Evolutionary conservation across 2,888 invertebrate species (phyloP).

Genomic region (Crepidodera aurea): DNA sequence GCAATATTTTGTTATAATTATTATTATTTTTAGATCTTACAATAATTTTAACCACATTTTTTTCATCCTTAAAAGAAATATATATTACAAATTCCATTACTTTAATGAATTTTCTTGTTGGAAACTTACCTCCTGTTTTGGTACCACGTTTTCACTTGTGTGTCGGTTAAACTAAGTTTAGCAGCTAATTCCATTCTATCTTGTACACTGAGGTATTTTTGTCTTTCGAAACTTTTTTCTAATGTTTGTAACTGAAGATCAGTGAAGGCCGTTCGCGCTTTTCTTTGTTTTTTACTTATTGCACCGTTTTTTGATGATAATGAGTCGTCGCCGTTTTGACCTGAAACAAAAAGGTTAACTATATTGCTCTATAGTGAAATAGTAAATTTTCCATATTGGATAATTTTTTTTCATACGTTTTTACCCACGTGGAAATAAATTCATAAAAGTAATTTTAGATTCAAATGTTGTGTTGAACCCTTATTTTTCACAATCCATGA

Average conservation of each 20-base stretch:
- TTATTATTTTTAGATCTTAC: no score
- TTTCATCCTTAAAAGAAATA: no score
- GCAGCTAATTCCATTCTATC: constrained; percentile 98
- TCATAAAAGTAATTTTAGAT: no score
- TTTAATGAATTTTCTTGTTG: no score
- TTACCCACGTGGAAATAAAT: no score
- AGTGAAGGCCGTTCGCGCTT: constrained; percentile 97
- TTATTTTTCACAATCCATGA: background rate
- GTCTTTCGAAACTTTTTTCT: constrained; percentile 96
- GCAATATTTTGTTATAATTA: no score
- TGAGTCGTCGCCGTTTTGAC: constrained; percentile 86
- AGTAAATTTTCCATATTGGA: no score
- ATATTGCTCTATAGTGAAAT: no score
- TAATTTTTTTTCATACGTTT: no score
- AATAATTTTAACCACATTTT: no score
- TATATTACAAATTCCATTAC: no score
- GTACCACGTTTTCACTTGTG: constrained; percentile 99
- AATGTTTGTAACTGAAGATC: constrained; percentile 96
- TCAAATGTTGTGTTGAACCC: no score
- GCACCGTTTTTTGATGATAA: constrained; percentile 66
- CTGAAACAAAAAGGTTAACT: constrained; percentile 66
- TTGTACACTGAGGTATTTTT: constrained; percentile 96
- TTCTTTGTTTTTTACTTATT: constrained; percentile 91
- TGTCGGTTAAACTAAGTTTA: constrained; percentile 94
- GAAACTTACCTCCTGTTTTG: constrained; percentile 92